Percentiles rank a stretch among this genome's conserved stretches.
phyloP scores from a whole-genome alignment of 1,140 invertebrate species.

The Drosophila lini region DNA sequence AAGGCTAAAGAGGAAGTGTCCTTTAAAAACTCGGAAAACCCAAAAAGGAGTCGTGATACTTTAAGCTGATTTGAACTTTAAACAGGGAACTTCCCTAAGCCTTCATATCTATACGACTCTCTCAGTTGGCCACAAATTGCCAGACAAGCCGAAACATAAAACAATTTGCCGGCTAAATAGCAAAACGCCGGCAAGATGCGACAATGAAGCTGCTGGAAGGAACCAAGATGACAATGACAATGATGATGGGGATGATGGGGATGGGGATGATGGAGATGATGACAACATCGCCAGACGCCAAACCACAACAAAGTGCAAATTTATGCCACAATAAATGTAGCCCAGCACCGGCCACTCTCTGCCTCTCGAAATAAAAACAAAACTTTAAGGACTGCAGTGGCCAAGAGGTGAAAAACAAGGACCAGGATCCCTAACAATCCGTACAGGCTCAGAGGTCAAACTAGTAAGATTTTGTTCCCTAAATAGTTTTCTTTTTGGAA shows the following conservation, averaged over 20 bases:
- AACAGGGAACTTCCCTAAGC: neutral
- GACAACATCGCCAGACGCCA: constrained; percentile 56
- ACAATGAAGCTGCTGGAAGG: constrained; percentile 43
- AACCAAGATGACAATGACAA: constrained; percentile 13
- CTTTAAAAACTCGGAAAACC: neutral
- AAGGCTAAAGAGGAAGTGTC: neutral
- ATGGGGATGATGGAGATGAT: neutral
- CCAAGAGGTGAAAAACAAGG: neutral
- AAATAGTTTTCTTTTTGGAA: too few species aligned
- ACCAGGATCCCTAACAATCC: neutral
- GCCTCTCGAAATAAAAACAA: constrained; percentile 1
- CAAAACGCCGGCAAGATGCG: constrained; percentile 61
- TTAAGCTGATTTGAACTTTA: constrained; percentile 27
- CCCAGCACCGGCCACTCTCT: neutral
- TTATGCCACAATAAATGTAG: constrained; percentile 78
- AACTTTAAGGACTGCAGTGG: constrained; percentile 11
- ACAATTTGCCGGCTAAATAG: constrained; percentile 77
- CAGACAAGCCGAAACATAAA: constrained; percentile 72
- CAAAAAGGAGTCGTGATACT: neutral
- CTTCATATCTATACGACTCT: neutral
- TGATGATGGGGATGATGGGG: neutral
- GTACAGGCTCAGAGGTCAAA: neutral
- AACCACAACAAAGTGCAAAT: constrained; percentile 79
- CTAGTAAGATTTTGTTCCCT: too few species aligned
- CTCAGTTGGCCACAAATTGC: constrained; percentile 57